Percentiles rank a stretch among this genome's conserved stretches.
Conservation (phyloP, 2,888 invertebrate species). For the Leucophenga maculata region DNA sequence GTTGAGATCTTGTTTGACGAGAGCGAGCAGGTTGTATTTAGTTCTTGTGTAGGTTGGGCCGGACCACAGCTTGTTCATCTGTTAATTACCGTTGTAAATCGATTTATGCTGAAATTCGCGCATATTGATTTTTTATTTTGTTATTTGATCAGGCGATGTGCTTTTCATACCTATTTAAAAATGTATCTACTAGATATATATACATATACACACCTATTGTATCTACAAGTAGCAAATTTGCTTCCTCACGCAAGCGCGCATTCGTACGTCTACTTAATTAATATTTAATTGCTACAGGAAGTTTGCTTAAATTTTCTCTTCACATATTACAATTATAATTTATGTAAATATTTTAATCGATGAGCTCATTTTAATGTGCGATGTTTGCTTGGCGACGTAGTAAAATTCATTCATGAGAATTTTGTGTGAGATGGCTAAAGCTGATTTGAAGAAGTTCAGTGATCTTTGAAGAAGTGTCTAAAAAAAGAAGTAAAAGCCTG, state of each 20-base stretch:
- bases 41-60: not conserved
- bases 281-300: constrained; percentile 59
- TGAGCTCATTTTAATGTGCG: constrained; percentile 23
- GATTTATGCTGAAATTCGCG: constrained; percentile 15
- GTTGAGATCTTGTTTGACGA: not conserved
- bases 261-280: constrained; percentile 46
- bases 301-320: constrained; percentile 55
- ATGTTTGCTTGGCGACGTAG: not conserved
- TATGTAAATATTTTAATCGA: constrained; percentile 39
- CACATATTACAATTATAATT: constrained; percentile 46
- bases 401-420: too few relatives aligned
- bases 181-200: too few relatives aligned
- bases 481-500: too few relatives aligned
- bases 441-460: too few relatives aligned
- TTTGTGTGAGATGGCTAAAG: too few relatives aligned
- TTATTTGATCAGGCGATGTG: not conserved
- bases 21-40: not conserved
- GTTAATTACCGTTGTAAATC: constrained; percentile 25
- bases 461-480: too few relatives aligned
- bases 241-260: not conserved
- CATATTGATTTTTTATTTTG: not conserved
- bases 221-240: too few relatives aligned
- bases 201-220: too few relatives aligned
- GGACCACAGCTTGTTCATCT: constrained; percentile 1
- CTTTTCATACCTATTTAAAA: not conserved